These are phyloP conservation scores for Campylomormyrus numenius DNA, from an alignment of 2,113 vertebrate species.

Conservation along the genomic window DNA sequence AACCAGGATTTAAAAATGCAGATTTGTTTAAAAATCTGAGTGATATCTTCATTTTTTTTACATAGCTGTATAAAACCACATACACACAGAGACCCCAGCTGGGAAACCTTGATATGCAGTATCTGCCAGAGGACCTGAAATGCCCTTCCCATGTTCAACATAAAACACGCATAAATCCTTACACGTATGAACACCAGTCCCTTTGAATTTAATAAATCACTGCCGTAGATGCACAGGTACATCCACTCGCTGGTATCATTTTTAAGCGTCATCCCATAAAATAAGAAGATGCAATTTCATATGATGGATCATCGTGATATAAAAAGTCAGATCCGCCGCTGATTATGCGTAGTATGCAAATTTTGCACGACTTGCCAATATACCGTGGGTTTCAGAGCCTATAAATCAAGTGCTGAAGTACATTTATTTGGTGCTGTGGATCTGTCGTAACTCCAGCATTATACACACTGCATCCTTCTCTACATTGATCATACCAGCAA, in stretches of 20 bases:
- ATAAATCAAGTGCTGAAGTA: background rate
- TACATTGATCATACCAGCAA: constrained; percentile 4
- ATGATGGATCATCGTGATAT: constrained; percentile 1
- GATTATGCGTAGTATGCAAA: background rate
- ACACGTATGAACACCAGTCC: background rate
- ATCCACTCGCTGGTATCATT: background rate
- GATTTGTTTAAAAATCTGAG: background rate
- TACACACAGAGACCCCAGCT: background rate
- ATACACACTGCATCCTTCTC: background rate
- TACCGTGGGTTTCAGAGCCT: background rate
- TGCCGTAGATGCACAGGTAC: background rate
- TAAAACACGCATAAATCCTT: background rate
- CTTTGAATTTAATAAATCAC: background rate
- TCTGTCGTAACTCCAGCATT: background rate
- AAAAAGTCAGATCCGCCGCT: background rate
- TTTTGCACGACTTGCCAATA: background rate
- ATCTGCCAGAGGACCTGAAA: background rate
- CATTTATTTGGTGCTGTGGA: background rate
- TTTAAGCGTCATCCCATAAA: background rate
- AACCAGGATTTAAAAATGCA: background rate
- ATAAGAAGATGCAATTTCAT: background rate
- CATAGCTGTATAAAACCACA: background rate
- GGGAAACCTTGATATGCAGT: background rate
- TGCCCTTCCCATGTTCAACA: background rate
- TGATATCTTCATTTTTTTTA: background rate